A percentile compares a stretch with the other conserved stretches of the same genome.
phyloP scores from a whole-genome alignment of 92 coral and sea anemone species.

The Nematostella vectensis region DNA sequence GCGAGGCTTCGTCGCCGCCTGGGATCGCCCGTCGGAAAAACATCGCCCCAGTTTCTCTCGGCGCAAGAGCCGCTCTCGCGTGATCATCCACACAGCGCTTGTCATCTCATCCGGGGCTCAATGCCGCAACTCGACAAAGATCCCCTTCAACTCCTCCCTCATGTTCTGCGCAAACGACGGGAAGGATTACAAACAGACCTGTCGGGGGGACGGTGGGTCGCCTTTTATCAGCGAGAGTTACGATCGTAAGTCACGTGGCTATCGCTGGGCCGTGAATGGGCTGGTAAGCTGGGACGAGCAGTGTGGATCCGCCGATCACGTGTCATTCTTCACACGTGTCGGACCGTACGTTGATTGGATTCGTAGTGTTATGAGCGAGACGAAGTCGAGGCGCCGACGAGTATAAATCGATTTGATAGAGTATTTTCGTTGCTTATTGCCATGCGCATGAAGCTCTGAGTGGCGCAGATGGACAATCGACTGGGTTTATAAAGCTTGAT shows the following conservation, averaged over 20 bases:
- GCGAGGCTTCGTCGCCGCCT: constrained; percentile 49
- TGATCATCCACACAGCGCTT: constrained; percentile 36
- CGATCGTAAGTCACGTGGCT: constrained; percentile 30
- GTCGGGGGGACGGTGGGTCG: constrained; percentile 77
- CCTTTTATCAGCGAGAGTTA: constrained; percentile 57
- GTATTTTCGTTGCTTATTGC: too few species aligned
- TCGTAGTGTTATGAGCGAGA: constrained; percentile 13
- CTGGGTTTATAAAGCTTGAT: too few species aligned
- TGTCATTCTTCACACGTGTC: constrained; percentile 66
- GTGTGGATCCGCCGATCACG: constrained; percentile 45
- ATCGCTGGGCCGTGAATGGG: constrained; percentile 78
- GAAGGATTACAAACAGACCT: constrained; percentile 49
- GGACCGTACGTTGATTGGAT: constrained; percentile 65
- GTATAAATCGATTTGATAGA: too few species aligned
- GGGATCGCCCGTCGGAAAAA: constrained; percentile 7
- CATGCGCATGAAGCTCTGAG: too few species aligned
- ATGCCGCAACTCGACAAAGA: constrained; percentile 35
- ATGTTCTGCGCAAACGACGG: constrained; percentile 79
- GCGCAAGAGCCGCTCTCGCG: constrained; percentile 22
- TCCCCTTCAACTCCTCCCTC: constrained; percentile 38
- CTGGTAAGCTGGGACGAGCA: constrained; percentile 78
- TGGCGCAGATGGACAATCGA: too few species aligned
- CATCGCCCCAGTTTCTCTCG: not conserved
- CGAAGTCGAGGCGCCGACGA: not conserved
- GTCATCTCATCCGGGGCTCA: constrained; percentile 20